Percentiles rank a stretch among this genome's conserved stretches.
Conservation (phyloP, 1,140 invertebrate species). For the Heterodera carotae region DNA sequence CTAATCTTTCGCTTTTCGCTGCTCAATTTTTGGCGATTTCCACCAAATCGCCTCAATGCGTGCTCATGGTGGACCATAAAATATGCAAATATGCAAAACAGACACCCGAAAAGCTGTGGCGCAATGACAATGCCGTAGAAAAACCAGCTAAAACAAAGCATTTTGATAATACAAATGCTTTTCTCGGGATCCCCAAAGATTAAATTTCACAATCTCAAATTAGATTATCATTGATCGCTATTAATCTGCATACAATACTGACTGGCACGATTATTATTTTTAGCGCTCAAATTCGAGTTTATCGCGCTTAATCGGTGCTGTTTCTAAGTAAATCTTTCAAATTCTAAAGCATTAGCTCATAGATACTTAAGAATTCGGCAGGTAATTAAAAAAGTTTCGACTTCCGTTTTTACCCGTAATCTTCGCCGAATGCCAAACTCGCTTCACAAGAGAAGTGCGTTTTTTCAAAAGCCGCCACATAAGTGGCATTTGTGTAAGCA, state of each 20-base stretch:
- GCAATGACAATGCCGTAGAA: slow-evolving; percentile 15
- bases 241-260: too few species aligned
- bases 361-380: too few species aligned
- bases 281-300: too few species aligned
- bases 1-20: slow-evolving; percentile 21
- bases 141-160: slow-evolving; percentile 5
- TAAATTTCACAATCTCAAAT: too few species aligned
- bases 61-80: slow-evolving; percentile 3
- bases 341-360: too few species aligned
- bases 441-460: slow-evolving; percentile 28
- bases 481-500: slow-evolving; percentile 19
- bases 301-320: too few species aligned
- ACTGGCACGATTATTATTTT: too few species aligned
- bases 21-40: slow-evolving; percentile 18
- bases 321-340: too few species aligned
- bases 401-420: slow-evolving; percentile 18
- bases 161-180: background rate
- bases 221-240: too few species aligned
- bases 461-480: slow-evolving; percentile 2
- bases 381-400: background rate
- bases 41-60: slow-evolving; percentile 12
- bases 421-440: slow-evolving; percentile 16
- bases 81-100: slow-evolving; percentile 16
- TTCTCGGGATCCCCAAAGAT: too few species aligned
- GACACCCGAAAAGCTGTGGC: slow-evolving; percentile 9